These are phyloP conservation scores for Epirrhoe tristata DNA, from an alignment of 2,888 invertebrate genomes.

Conservation along the genomic window DNA sequence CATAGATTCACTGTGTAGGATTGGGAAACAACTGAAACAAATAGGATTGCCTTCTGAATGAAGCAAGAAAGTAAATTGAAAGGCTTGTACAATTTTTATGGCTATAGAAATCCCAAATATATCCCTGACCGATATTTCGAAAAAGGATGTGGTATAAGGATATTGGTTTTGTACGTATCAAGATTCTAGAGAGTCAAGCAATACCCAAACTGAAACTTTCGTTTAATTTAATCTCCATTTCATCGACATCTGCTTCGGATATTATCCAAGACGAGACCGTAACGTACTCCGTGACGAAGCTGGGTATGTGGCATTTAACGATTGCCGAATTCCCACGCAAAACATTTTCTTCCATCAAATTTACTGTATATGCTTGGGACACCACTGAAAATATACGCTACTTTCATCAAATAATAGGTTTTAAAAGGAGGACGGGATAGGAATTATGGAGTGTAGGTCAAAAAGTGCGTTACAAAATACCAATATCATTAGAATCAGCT, in stretches of 20 bases:
- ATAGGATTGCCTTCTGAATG: conserved; percentile 9
- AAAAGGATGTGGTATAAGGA: conserved; percentile 38
- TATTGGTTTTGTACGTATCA: conserved; percentile 8
- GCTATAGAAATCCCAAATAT: not conserved
- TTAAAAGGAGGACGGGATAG: conserved; percentile 30
- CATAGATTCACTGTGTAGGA: conserved; percentile 95
- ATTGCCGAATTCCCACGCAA: conserved; percentile 95
- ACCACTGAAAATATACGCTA: conserved; percentile 88
- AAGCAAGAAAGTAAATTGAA: not conserved
- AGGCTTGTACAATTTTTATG: not conserved
- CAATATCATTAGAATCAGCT: conserved; percentile 72
- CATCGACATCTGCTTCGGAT: conserved; percentile 88
- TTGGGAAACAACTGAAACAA: conserved; percentile 94
- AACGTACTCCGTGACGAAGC: conserved; percentile 96
- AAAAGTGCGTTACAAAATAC: conserved; percentile 54
- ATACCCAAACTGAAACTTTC: conserved; percentile 72
- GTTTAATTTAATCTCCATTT: conserved; percentile 71
- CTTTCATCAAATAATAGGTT: not conserved
- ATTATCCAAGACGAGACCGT: conserved; percentile 94
- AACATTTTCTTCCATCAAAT: conserved; percentile 97
- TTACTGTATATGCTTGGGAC: conserved; percentile 94
- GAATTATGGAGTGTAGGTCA: conserved; percentile 39
- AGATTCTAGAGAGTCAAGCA: conserved; percentile 15
- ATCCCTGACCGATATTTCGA: not conserved
- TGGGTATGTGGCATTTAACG: conserved; percentile 96